These are phyloP conservation scores for Siphamia tubifer DNA, from an alignment of 2,113 vertebrate genomes.

Conservation along the genomic window DNA sequence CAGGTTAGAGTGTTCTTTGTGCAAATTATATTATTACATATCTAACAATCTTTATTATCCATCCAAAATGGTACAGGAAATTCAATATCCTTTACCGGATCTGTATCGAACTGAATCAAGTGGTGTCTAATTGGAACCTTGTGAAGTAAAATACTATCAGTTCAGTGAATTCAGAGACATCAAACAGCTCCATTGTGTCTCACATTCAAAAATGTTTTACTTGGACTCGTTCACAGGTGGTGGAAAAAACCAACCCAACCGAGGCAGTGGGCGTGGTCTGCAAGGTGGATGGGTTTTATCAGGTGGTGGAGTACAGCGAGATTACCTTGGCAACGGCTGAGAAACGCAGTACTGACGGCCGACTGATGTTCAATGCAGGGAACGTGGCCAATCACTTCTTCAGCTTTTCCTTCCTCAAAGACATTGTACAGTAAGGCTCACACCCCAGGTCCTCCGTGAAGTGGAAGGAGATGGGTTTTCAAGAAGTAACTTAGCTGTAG, in stretches of 20 bases:
- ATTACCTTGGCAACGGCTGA: conserved; percentile 91
- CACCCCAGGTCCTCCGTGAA: not conserved
- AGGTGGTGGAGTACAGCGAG: conserved; percentile 98
- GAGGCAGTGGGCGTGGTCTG: conserved; percentile 96
- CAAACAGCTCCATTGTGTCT: too few relatives aligned
- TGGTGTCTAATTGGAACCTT: too few relatives aligned
- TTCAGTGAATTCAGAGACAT: too few relatives aligned
- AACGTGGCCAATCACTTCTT: conserved; percentile 98
- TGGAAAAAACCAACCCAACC: conserved; percentile 96
- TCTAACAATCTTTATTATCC: too few relatives aligned
- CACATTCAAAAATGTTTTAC: not conserved
- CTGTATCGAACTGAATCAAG: too few relatives aligned
- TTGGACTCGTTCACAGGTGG: conserved; percentile 81
- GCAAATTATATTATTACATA: too few relatives aligned
- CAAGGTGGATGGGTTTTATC: conserved; percentile 88
- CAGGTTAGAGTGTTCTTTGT: too few relatives aligned
- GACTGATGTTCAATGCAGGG: conserved; percentile 90
- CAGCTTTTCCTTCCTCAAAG: conserved; percentile 87
- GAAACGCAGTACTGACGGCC: conserved; percentile 85
- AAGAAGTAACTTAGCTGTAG: not conserved
- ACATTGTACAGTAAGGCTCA: conserved; percentile 87
- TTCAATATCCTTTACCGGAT: too few relatives aligned
- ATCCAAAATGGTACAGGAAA: too few relatives aligned
- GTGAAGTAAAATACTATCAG: too few relatives aligned
- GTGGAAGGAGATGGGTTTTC: not conserved